Conservation (phyloP, 1,140 invertebrate genomes). For the Bombus waltoni region DNA sequence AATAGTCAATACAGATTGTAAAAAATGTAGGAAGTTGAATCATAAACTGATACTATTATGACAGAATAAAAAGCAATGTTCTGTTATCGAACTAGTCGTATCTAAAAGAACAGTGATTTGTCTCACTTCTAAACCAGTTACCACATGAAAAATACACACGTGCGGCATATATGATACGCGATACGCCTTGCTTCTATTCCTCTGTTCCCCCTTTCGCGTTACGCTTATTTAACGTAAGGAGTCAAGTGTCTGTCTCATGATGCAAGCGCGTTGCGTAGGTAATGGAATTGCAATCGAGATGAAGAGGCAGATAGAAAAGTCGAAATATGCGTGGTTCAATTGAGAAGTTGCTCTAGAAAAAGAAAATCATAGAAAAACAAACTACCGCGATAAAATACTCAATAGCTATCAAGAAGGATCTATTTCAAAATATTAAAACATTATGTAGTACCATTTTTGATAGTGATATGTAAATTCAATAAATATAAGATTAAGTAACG, state of each 20-base stretch:
- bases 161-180: conserved; percentile 38
- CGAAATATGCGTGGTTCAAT: background rate
- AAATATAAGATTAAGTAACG: background rate
- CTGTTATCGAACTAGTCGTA: no score
- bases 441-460: background rate
- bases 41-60: background rate
- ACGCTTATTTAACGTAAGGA: conserved; percentile 23
- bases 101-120: background rate
- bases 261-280: conserved; percentile 22
- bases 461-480: background rate
- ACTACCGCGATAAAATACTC: background rate
- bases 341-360: background rate
- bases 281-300: conserved; percentile 26
- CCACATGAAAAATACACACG: conserved; percentile 39
- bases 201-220: conserved; percentile 3
- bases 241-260: conserved; percentile 30
- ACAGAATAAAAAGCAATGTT: background rate
- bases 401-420: background rate
- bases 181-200: conserved; percentile 5
- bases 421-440: no score
- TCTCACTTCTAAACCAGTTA: conserved; percentile 27
- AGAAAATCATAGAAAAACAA: background rate
- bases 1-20: background rate
- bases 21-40: background rate
- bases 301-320: background rate